Base-by-base conservation (phyloP, 2,888 invertebrate genomes). In the Unio pictorum region DNA sequence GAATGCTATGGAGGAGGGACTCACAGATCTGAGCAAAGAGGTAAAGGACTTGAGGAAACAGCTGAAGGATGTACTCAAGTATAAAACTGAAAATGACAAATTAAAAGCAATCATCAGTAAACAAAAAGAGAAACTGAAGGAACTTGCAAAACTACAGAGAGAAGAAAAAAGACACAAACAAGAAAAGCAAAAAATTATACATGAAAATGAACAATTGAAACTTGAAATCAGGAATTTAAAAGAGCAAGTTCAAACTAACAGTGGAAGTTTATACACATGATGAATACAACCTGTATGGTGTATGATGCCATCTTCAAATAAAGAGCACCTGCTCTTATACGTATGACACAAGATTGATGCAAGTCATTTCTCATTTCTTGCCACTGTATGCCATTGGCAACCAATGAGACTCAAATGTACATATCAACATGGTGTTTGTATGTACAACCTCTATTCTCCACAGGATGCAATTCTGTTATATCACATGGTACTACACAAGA, bases 101-200 rank as follows among this genome's bases (percentile, higher is more conserved):
- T 67, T 81, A 61, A 81, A 77, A 71, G 72, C 74, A 15, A 69
- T 78, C 54, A 64, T 78, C 17, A 73, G 75, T 54, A 71, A 73
- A 61, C 82, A 84, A 62, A 83, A 83, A 65, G 79, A 79, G 26
- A 77, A 78, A 62, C 71, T 86, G 61, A 77, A 80, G 17, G 81
- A 81, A n/a, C 82, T 81, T 66, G 78, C 76, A 55, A 71, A 76
- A 56, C 73, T 77, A 68, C 66, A 77, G 20, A 64, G 72, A 66
- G 78, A 78, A 18, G 72, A 79, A 30, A 84, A 81, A 71, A 72
- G 61, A 62, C 55, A 70, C 26, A 77, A 73, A 63, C 71, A 70
- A 59, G 75, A 77, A 5, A 69, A 70, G 67, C 76, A 76, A n/a
- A 76, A 71, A 55, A 69, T 66, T 30, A 77, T 71, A 68, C 71